phyloP scores from a whole-genome alignment of 2,888 invertebrate species.

The Gasteruption jaculator region DNA sequence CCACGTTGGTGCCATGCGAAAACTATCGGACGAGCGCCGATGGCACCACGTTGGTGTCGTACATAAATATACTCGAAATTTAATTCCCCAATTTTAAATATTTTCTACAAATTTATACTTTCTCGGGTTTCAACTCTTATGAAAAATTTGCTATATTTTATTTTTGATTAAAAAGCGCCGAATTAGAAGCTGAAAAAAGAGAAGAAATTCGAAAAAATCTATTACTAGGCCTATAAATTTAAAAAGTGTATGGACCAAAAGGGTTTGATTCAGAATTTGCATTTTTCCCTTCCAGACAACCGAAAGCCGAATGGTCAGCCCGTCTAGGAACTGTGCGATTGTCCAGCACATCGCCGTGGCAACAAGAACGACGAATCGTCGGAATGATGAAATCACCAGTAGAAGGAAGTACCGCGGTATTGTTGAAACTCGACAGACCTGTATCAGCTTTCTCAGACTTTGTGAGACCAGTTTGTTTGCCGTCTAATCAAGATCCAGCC shows the following conservation, averaged over 20 bases:
- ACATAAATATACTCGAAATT: too few relatives aligned
- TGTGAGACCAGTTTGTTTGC: constrained; percentile 77
- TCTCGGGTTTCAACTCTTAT: too few relatives aligned
- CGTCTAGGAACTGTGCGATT: constrained; percentile 73
- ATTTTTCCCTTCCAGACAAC: constrained; percentile 58
- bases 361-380: constrained; percentile 76
- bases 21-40: too few relatives aligned
- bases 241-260: too few relatives aligned
- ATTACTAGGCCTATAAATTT: not conserved
- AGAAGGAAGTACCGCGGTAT: constrained; percentile 79
- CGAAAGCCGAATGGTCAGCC: constrained; percentile 83
- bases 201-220: not conserved
- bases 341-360: constrained; percentile 80
- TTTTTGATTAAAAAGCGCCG: too few relatives aligned
- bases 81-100: too few relatives aligned
- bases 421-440: constrained; percentile 74
- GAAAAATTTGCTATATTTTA: too few relatives aligned
- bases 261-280: not conserved
- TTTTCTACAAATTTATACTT: too few relatives aligned
- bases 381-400: constrained; percentile 88
- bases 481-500: constrained; percentile 57
- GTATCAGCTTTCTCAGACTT: constrained; percentile 72
- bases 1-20: too few relatives aligned
- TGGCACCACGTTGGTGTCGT: too few relatives aligned
- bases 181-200: not conserved